Base-by-base conservation (phyloP, 2,797 vertebrate genomes). In the Adelosebastes latens region DNA sequence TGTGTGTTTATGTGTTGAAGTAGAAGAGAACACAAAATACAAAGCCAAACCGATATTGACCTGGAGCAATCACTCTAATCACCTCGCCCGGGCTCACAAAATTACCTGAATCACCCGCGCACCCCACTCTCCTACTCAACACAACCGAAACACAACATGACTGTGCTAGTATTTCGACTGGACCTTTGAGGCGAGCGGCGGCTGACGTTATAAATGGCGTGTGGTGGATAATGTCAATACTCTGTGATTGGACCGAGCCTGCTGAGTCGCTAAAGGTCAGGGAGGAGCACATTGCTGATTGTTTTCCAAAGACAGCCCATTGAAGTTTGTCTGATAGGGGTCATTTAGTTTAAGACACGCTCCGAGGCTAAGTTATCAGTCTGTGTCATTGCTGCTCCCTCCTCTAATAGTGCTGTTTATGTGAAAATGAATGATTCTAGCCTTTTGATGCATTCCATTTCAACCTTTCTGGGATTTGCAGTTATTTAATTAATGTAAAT, bases 211-310 rank as follows among this genome's bases (percentile, higher is more conserved):
- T 93, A 92, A 94, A 94, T 94, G 92, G 93, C 84, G 86, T 89
- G 87, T 55, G 87, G 88, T 86, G 89, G 84, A 92, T 91, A 89
- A 94, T 93, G 92, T 95, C 94, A 93, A 94, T 95, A 95, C 89
- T 90, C 77, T 86, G 90, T 94, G 94, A 94, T 93, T 94, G 93
- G 93, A 93, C 88, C 88, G 89, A 94, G 94, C 85, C 87, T 89
- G 86, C 82, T 77, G 89, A 90, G 91, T 90, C 79, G 89, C 90
- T 89, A 95, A 95, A 94, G 93, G 93, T 94, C 94, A 94, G 81
- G 61, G 86, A 90, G 91, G 92, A 90, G 87, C 92, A 91, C 91
- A 78, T 70, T 87, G 91, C 90, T 95, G 94, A 95, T 94, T 94
- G 94, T 95, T 94, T 94, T 93, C 90, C 90, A 93, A 92, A 94